Base-by-base conservation (phyloP, 2,797 vertebrate species). In the Myotis findleyi region DNA sequence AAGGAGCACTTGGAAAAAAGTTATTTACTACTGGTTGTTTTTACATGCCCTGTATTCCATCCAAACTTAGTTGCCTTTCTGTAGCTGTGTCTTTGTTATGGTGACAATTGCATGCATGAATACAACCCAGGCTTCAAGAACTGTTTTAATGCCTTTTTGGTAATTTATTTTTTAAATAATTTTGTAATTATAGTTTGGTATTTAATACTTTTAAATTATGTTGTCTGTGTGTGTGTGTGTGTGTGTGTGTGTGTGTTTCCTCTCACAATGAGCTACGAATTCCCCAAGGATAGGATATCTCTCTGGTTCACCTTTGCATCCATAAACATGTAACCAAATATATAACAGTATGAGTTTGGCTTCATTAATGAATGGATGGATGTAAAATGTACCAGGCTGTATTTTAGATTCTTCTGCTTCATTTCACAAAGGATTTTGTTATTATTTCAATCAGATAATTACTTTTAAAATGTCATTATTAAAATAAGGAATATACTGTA, bases 341-440 rank as follows among this genome's bases (percentile, higher is more conserved):
- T 23, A 11, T 57, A 68, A 72, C 25, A 87, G 55, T 85, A 47
- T n/a, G 23, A 62, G 18, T 81, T 72, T 89, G 59, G 8, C n/a
- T 80, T n/a, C 64, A 72, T 92, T 81, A 94, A 83, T 89, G 25
- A 91, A 94, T 82, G 62, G 9, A 30, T 57, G 20, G 18, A 53
- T 93, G 1, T 68, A 23, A 53, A 79, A 2, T 68, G 3, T 44
- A 64, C 30, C 47, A 44, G 57, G 5, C 25, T 77, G 11, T 25
- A 76, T 11, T 55, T 79, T 64, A 69, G 44, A 71, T 23, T 91
- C 27, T 86, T 89, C 27, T 90, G 16, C 85, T 75, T 91, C 79
- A 77, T 92, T 91, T 88, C 20, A 91, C 13, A 89, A 77, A 77
- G 3, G 25, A 69, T 68, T 79, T 20, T 11, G 44, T 16, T 83